phyloP scores from a whole-genome alignment of 1,140 invertebrate genomes.

The Bicyclus anynana region DNA sequence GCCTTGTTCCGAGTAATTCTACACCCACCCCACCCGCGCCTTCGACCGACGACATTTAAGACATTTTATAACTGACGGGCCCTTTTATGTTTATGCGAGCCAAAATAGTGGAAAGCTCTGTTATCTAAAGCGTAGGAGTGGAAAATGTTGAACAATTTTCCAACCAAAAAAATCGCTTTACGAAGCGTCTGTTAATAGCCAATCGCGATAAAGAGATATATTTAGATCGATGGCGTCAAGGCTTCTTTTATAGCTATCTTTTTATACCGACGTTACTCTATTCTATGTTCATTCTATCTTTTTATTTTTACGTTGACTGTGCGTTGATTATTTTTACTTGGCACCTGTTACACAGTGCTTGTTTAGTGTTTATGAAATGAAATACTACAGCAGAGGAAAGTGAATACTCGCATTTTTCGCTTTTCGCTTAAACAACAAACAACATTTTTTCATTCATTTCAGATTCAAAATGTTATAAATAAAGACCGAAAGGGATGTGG shows the following conservation, averaged over 20 bases:
- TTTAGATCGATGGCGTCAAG: not conserved
- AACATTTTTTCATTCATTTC: too few relatives aligned
- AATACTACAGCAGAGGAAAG: too few relatives aligned
- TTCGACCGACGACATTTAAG: conserved; percentile 9
- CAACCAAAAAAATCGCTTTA: not conserved
- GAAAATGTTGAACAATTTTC: not conserved
- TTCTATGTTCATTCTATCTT: too few relatives aligned
- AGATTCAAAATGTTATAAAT: too few relatives aligned
- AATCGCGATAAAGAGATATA: not conserved
- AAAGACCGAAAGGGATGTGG: too few relatives aligned
- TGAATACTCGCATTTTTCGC: too few relatives aligned
- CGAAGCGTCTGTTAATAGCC: not conserved
- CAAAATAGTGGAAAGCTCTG: not conserved
- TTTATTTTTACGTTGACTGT: too few relatives aligned
- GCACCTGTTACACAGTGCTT: too few relatives aligned
- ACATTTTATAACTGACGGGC: conserved; percentile 20
- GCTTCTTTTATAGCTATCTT: not conserved
- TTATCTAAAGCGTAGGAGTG: not conserved
- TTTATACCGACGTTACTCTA: too few relatives aligned
- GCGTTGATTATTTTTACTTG: too few relatives aligned
- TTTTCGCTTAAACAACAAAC: too few relatives aligned
- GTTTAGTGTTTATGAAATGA: too few relatives aligned
- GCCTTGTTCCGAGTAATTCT: conserved; percentile 18
- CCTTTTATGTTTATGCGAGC: conserved; percentile 11
- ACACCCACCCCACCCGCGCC: conserved; percentile 12